Percentiles rank a stretch among this genome's conserved stretches.
phyloP scores from a whole-genome alignment of 2,888 invertebrate species.

The Achlya flavicornis region DNA sequence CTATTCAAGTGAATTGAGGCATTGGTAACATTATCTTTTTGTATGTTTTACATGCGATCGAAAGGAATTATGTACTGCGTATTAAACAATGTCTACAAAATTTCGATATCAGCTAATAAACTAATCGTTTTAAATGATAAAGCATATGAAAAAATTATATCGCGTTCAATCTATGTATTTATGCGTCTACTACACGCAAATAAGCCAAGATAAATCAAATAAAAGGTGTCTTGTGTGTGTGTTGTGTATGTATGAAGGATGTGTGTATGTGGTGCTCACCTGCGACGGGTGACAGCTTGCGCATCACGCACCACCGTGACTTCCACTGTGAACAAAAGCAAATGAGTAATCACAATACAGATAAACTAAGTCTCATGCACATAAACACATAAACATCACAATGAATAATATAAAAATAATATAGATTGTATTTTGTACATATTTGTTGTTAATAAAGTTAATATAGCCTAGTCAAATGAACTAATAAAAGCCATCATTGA shows the following conservation, averaged over 20 bases:
- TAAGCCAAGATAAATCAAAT: neutral
- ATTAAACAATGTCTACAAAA: neutral
- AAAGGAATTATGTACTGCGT: neutral
- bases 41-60: neutral
- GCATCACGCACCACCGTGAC: constrained; percentile 94
- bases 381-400: no score
- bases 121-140: neutral
- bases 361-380: no score
- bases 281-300: constrained; percentile 94
- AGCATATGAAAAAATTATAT: neutral
- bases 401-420: no score
- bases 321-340: constrained; percentile 88
- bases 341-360: neutral
- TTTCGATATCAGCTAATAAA: neutral
- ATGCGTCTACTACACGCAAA: neutral
- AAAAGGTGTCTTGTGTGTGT: constrained; percentile 9
- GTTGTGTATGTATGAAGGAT: constrained; percentile 1
- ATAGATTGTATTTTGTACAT: no score
- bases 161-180: no score
- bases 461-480: no score
- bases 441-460: no score
- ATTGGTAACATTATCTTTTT: neutral
- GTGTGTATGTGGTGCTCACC: constrained; percentile 77
- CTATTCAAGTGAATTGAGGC: no score
- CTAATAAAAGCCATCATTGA: no score